Base-by-base conservation (phyloP, 2,113 vertebrate species). In the Fulica atra region DNA sequence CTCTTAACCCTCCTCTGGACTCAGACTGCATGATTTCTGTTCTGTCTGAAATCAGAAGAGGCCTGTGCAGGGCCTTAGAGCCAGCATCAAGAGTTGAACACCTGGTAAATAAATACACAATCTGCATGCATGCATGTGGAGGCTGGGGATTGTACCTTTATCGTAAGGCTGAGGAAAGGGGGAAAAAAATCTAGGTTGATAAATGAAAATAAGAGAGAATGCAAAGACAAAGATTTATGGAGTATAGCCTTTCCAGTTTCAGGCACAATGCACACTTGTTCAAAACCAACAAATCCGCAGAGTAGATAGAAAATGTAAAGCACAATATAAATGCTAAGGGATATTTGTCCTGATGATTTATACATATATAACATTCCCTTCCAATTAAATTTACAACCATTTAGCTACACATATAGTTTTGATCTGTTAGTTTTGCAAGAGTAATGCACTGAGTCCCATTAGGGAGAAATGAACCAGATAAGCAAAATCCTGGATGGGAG, bases 331-430 rank as follows among this genome's bases (percentile, higher is more conserved):
- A 81, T 85, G 88, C 50, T 92, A 65, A 84, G 59, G 28, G 59
- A 50, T 91, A 87, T 93, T 96, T 95, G 73, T 92, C 42, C 70
- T 2, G 6, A 35, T 91, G 91, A 96, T 96, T 89, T 94, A 95
- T 92, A 57, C 31, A 50, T 61, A 40, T 35, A 24, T 72, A 93
- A 91, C 54, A 70, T 91, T 96, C 33, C 16, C 59, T 90, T 92
- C 59, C 51, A 79, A 54, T 93, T 92, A 82, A 65, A 92, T 81
- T 93, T 93, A 69, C 83, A 85, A 54, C 73, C 77, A 51, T 94
- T 93, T 89, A 92, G 77, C 46, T 73, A 11, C 92, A 89, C 80
- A 25, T 91, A 1, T 91, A 70, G 85, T 94, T 88, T 82, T 73
- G 81, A 87, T 95, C 53, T 92, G 86, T 87, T 95, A 80, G 72